phyloP scores from a whole-genome alignment of 2,113 vertebrate genomes.

The Meleagris gallopavo region DNA sequence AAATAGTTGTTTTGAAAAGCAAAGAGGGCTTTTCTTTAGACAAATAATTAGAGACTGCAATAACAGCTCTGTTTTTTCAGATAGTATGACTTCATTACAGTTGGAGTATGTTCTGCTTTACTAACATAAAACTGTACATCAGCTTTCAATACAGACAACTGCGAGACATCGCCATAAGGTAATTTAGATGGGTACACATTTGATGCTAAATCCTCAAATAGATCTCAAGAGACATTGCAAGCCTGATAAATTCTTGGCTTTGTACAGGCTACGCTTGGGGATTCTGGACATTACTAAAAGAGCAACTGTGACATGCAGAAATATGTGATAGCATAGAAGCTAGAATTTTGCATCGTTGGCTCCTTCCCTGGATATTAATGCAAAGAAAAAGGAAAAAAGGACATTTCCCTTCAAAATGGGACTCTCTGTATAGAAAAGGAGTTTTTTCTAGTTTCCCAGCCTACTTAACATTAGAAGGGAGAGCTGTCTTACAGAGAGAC shows the following conservation, averaged over 20 bases:
- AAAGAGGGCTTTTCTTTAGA: background rate
- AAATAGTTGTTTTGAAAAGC: background rate
- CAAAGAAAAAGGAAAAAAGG: background rate
- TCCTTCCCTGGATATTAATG: background rate
- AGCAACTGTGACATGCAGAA: background rate
- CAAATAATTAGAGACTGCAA: background rate
- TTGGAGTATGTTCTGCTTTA: background rate
- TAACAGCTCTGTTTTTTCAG: background rate
- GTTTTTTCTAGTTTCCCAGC: background rate
- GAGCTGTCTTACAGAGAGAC: background rate
- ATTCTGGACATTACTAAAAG: background rate
- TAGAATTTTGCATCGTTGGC: background rate
- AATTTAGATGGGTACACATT: background rate
- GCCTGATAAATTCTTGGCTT: background rate
- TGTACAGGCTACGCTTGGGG: background rate
- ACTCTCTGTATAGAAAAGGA: background rate
- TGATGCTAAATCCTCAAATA: background rate
- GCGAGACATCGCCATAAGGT: background rate
- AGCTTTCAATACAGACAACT: background rate
- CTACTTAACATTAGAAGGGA: background rate
- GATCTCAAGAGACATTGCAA: background rate
- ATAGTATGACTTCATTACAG: background rate
- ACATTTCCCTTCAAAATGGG: too few species aligned
- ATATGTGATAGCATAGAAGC: background rate
- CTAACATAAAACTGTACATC: background rate